A percentile compares a stretch with the other conserved stretches of the same genome.
phyloP scores from a whole-genome alignment of 1,140 invertebrate species.

The Lepidotrigona ventralis region DNA sequence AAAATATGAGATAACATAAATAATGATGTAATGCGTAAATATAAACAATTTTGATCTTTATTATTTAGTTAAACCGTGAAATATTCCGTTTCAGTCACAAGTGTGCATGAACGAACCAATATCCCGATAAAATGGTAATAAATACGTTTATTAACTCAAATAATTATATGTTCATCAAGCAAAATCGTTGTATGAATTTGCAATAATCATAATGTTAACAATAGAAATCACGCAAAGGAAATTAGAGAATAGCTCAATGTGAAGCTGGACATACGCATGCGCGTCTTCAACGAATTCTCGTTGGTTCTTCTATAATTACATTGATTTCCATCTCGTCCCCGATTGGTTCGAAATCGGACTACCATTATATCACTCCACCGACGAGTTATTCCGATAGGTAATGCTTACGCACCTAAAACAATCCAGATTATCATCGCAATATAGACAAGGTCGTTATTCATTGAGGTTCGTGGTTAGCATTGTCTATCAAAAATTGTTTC shows the following conservation, averaged over 20 bases:
- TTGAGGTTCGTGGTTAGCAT: background rate
- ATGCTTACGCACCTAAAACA: conserved; percentile 46
- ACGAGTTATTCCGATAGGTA: conserved; percentile 31
- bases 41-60: too few species aligned
- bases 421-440: conserved; percentile 30
- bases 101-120: background rate
- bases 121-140: background rate
- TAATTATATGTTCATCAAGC: background rate
- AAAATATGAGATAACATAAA: background rate
- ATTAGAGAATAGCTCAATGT: conserved; percentile 36
- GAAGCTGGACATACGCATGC: conserved; percentile 48
- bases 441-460: background rate
- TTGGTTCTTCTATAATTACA: conserved; percentile 63
- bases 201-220: conserved; percentile 40
- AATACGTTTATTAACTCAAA: background rate
- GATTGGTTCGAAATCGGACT: conserved; percentile 51
- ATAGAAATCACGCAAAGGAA: conserved; percentile 23
- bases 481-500: background rate
- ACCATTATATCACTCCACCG: conserved; percentile 38
- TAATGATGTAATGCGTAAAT: background rate
- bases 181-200: conserved; percentile 1
- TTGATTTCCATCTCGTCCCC: conserved; percentile 49
- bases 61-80: background rate
- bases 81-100: background rate
- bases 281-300: conserved; percentile 33